Conservation (phyloP, 2,797 vertebrate species). For the Aulostomus chinensis region DNA sequence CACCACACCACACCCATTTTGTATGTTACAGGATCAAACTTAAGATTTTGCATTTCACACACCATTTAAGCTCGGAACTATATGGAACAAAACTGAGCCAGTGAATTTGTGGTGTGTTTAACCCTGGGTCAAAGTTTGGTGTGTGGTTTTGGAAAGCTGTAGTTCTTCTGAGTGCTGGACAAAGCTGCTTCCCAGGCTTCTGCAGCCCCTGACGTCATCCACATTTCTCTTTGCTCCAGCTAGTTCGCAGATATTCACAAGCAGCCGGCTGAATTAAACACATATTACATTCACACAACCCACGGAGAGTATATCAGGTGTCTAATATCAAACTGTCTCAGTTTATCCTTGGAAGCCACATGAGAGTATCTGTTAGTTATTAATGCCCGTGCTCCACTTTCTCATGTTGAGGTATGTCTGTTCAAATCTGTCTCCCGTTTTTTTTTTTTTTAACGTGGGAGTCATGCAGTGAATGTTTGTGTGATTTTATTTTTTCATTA, state of each 20-base stretch:
- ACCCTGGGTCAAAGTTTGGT: constrained; percentile 35
- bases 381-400: constrained; percentile 46
- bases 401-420: constrained; percentile 40
- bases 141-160: constrained; percentile 41
- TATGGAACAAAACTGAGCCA: constrained; percentile 33
- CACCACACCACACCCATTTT: constrained; percentile 31
- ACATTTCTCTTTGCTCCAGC: constrained; percentile 31
- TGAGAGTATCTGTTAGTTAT: constrained; percentile 59
- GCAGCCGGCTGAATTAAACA: constrained; percentile 29
- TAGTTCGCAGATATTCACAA: constrained; percentile 19
- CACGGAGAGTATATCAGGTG: constrained; percentile 40
- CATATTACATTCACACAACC: constrained; percentile 9
- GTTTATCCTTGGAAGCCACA: constrained; percentile 35
- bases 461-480: constrained; percentile 14
- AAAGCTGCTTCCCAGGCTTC: constrained; percentile 50
- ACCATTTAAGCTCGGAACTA: constrained; percentile 24
- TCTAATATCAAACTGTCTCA: constrained; percentile 46
- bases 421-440: constrained; percentile 21
- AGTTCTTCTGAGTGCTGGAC: constrained; percentile 20
- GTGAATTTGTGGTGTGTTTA: constrained; percentile 27
- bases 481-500: constrained; percentile 25
- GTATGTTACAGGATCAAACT: constrained; percentile 28
- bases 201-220: constrained; percentile 19
- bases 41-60: constrained; percentile 46
- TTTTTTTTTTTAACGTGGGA: constrained; percentile 8